Base-by-base conservation (phyloP, 2,888 invertebrate genomes). In the Scotopteryx bipunctaria region DNA sequence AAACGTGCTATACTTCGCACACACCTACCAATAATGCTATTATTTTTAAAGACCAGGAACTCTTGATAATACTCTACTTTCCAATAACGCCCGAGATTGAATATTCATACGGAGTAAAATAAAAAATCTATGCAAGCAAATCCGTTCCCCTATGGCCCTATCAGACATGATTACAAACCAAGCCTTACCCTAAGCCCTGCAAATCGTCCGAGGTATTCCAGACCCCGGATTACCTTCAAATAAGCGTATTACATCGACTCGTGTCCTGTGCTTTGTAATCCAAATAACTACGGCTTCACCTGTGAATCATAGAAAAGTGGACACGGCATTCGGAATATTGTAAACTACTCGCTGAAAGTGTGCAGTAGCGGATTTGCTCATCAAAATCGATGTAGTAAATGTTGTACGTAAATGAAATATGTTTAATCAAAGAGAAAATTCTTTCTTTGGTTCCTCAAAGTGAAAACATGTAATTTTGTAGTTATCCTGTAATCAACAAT, bases 211-310 rank as follows among this genome's bases (percentile, higher is more conserved):
- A 69, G 70, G 72, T 70, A 73, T 73, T 67, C 72, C 52, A 69
- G 71, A 73, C 74, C 71, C 65, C 61, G 71, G 83, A 84, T 84
- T 77, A 83, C 77, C 83, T 80, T 82, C 79, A 83, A 84, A 83
- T 85, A 85, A 84, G 83, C 80, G 81, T 83, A 84, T 84, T 84
- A 84, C 76, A 64, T 69, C 70, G 72, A 71, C 70, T 73, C 61
- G 65, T 64, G 64, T 57, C 66, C 68, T 76, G 70, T 75, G 81
- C 81, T 78, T 81, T 81, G 83, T 82, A 75, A 78, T 77, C 78
- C 71, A 73, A 81, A 81, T 78, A 80, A 76, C 67, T 79, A 81
- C 60, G 80, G 76, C 77, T 81, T 81, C 78, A 59, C 55, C 55
- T 55, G 48, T 15, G n/a, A 47, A 35, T 15, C 11, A 27, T 13